These are phyloP conservation scores for Montipora capitata DNA, from an alignment of 92 coral and sea anemone species.

Conservation along the genomic window DNA sequence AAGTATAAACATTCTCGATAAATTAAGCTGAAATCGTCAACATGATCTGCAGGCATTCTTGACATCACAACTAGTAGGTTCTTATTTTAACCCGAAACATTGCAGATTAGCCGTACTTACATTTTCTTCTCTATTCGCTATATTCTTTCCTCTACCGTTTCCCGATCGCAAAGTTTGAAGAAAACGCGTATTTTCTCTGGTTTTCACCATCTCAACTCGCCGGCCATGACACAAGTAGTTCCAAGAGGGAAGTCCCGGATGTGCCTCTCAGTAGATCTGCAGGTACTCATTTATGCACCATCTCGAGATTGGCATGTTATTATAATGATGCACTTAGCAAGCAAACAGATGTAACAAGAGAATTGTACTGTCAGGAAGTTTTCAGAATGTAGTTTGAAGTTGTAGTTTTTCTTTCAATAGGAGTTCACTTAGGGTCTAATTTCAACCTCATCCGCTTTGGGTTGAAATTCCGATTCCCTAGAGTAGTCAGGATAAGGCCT, in stretches of 20 bases:
- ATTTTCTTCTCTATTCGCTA: slow-evolving; percentile 34
- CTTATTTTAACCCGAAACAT: neutral
- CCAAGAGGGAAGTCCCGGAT: slow-evolving; percentile 7
- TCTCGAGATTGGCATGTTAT: no score
- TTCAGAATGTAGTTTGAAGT: no score
- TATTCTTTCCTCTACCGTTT: slow-evolving; percentile 52
- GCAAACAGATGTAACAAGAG: no score
- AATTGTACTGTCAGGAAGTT: no score
- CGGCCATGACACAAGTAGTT: slow-evolving; percentile 32
- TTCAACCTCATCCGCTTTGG: no score
- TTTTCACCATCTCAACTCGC: slow-evolving; percentile 35
- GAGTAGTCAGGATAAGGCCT: no score
- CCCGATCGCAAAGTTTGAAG: slow-evolving; percentile 49
- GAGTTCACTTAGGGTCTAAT: no score
- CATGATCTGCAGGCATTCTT: neutral
- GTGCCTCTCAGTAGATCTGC: neutral
- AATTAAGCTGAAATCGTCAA: neutral
- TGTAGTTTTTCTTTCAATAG: no score
- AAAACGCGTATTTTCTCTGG: slow-evolving; percentile 28
- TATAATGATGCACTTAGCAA: no score
- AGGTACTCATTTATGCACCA: neutral
- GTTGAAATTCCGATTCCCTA: no score
- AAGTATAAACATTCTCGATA: neutral
- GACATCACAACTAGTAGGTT: neutral
- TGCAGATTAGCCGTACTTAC: slow-evolving; percentile 1